phyloP scores from a whole-genome alignment of 1,140 invertebrate genomes.

The Brachionus rubens region DNA sequence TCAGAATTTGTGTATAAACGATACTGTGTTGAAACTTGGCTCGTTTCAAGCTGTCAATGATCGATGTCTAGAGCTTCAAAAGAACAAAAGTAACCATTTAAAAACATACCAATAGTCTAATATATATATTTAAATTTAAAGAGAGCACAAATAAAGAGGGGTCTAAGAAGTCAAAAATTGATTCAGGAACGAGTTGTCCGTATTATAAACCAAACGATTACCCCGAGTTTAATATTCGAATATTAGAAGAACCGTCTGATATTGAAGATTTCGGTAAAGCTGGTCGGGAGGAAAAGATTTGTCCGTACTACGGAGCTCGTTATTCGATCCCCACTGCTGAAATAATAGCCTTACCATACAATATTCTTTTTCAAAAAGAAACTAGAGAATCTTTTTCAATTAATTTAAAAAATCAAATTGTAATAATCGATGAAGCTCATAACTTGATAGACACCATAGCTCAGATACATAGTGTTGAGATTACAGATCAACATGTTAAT shows the following conservation, averaged over 20 bases:
- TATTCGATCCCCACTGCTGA: slow-evolving; percentile 49
- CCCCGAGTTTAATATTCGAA: slow-evolving; percentile 15
- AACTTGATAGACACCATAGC: slow-evolving; percentile 87
- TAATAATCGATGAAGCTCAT: slow-evolving; percentile 95
- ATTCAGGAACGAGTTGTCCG: slow-evolving; percentile 3
- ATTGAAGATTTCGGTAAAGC: slow-evolving; percentile 47
- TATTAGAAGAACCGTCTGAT: slow-evolving; percentile 37
- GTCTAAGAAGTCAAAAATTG: slow-evolving; percentile 27
- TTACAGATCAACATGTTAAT: slow-evolving; percentile 56
- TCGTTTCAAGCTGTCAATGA: slow-evolving; percentile 85
- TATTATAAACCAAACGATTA: slow-evolving; percentile 33
- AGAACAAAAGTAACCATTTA: slow-evolving; percentile 63
- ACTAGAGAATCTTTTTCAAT: slow-evolving; percentile 81
- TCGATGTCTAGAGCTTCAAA: slow-evolving; percentile 82
- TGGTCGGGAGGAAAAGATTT: slow-evolving; percentile 49
- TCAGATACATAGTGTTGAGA: slow-evolving; percentile 39
- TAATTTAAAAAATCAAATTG: slow-evolving; percentile 74
- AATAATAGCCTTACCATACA: slow-evolving; percentile 62
- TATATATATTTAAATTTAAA: neutral
- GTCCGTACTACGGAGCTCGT: slow-evolving; percentile 53
- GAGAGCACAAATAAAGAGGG: neutral
- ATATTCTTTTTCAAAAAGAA: slow-evolving; percentile 75
- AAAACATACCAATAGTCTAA: neutral
- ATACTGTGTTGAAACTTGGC: slow-evolving; percentile 72
- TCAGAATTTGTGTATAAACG: slow-evolving; percentile 86